Conservation (phyloP, 2,888 invertebrate genomes). For the Eupithecia tripunctaria region DNA sequence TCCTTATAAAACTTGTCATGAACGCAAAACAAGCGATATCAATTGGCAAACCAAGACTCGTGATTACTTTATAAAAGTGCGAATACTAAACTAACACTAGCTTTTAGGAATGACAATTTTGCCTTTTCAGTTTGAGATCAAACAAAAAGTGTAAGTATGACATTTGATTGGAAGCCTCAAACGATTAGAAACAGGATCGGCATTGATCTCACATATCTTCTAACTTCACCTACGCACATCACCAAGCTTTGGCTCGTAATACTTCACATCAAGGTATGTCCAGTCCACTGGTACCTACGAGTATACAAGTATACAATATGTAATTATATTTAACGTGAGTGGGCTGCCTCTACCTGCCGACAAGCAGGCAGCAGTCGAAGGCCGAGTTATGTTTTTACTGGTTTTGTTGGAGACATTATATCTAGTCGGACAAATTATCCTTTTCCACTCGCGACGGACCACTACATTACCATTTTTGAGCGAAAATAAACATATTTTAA, state of each 20-base stretch:
- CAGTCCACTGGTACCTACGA: constrained; percentile 17
- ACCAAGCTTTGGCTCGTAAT: background rate
- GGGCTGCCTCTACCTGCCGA: too few relatives aligned
- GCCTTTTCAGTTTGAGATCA: constrained; percentile 41
- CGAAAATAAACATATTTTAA: too few relatives aligned
- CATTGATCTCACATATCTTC: background rate
- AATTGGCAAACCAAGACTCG: constrained; percentile 16
- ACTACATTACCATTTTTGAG: too few relatives aligned
- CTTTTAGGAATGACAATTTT: constrained; percentile 38
- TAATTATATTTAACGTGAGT: background rate
- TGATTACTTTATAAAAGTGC: constrained; percentile 53
- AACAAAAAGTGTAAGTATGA: background rate
- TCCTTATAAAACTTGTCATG: constrained; percentile 34
- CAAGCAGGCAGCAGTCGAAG: too few relatives aligned
- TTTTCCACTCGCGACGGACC: too few relatives aligned
- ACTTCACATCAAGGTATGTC: background rate
- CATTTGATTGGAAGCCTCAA: too few relatives aligned
- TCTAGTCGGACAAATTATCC: too few relatives aligned
- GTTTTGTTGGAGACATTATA: too few relatives aligned
- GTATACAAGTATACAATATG: background rate
- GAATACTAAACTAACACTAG: constrained; percentile 52
- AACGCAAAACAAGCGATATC: constrained; percentile 16
- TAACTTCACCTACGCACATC: background rate
- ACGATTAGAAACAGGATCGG: background rate
- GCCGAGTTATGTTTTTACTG: too few relatives aligned